Base-by-base conservation (phyloP, 2,113 vertebrate genomes). In the Cheilinus undulatus region DNA sequence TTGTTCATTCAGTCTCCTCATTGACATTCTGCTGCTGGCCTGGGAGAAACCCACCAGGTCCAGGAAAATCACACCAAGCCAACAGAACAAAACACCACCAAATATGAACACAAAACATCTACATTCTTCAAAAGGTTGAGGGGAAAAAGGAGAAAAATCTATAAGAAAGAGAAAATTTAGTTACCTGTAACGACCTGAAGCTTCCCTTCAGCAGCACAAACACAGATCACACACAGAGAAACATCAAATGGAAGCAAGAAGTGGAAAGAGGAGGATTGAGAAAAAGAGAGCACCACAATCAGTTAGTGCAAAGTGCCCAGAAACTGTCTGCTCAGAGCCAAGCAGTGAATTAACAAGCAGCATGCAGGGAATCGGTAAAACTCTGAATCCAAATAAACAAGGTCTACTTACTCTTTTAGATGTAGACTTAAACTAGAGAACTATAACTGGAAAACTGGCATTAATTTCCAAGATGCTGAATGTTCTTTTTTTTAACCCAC, bases 161-260 rank as follows among this genome's bases (percentile, higher is more conserved):
- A 14, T 10, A 52, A 45, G 40, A 80, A 50, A 63, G 58, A 36
- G 69, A 68, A 76, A 82, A 73, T 20, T 38, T 64, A 42, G 30
- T 97, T 98, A 98, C 97, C 97, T 97, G 97, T 89, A 98, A 94
- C 88, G 97, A 97, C 94, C 96, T 97, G 96, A 98, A 98, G 96
- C 95, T 95, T 96, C 96, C 96, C 97, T 98, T 96, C 92, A 97
- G 95, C 92, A 91, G 92, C 90, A 77, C 94, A 93, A 91, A 89
- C 89, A 91, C 84, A 91, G 87, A 71, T 79, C 89, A 88, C 82
- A 88, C 73, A 90, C 70, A 91, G 61, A 81, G 42, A 87, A 50
- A 85, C 67, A 80, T 75, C 80, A 78, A 52, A 84, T 56, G 82
- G 89, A 91, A 87, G 88, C 85, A 82, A 84, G 83, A 76, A 85